A percentile compares a stretch with the other conserved stretches of the same genome.
These are phyloP conservation scores for Catostomus latipinnis DNA, from an alignment of 2,797 vertebrate genomes.

Conservation along the genomic window DNA sequence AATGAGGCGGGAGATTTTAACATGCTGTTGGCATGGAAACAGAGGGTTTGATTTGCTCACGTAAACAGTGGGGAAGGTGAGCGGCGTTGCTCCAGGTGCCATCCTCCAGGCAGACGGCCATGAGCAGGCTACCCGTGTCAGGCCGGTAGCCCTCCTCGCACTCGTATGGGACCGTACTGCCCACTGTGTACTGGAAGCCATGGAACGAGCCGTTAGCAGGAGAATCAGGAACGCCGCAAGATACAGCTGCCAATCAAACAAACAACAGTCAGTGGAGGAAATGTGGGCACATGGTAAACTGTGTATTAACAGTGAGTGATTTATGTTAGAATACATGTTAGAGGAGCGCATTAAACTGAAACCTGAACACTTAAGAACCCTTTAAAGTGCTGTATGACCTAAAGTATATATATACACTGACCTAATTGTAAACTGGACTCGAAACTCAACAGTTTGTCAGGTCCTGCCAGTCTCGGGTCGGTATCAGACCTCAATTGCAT, in stretches of 20 bases:
- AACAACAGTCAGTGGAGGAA: not conserved
- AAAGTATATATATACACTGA: too few species aligned
- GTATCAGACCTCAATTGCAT: conserved; percentile 20
- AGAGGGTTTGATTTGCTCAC: conserved; percentile 77
- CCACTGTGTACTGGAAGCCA: conserved; percentile 91
- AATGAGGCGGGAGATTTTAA: conserved; percentile 52
- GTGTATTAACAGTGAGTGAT: not conserved
- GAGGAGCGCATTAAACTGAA: not conserved
- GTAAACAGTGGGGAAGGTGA: conserved; percentile 83
- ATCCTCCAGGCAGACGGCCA: conserved; percentile 89
- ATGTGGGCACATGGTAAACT: too few species aligned
- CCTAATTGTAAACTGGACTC: too few species aligned
- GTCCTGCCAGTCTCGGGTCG: not conserved
- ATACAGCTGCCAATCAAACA: conserved; percentile 82
- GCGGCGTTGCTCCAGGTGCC: conserved; percentile 90
- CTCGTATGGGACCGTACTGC: conserved; percentile 87
- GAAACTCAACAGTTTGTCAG: too few species aligned
- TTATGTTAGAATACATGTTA: not conserved
- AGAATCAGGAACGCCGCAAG: conserved; percentile 89
- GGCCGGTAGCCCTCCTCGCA: conserved; percentile 91
- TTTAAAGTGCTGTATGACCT: too few species aligned
- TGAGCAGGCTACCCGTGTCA: conserved; percentile 79
- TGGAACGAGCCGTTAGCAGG: conserved; percentile 92
- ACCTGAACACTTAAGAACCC: not conserved
- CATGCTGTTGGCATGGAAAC: conserved; percentile 58